Conservation (phyloP, 2,113 vertebrate species). For the Caloenas nicobarica region DNA sequence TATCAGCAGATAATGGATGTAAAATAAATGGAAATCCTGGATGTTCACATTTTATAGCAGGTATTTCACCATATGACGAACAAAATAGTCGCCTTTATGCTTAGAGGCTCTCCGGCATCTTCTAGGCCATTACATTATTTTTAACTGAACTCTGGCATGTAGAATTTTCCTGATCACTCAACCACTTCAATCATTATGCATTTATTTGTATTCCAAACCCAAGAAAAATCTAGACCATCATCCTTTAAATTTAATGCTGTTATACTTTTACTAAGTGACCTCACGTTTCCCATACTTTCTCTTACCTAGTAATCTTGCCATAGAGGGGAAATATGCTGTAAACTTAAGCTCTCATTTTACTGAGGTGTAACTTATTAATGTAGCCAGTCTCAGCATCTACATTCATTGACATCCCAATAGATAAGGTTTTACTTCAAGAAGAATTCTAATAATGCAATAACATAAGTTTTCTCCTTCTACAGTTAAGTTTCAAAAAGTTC, state of each 20-base stretch:
- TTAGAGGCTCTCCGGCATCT: background rate
- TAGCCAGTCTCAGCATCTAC: background rate
- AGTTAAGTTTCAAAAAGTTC: background rate
- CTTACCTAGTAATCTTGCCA: background rate
- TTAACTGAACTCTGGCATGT: background rate
- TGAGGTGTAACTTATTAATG: background rate
- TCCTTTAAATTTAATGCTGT: background rate
- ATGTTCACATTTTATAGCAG: background rate
- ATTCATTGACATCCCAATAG: fast-evolving
- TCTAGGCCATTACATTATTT: background rate
- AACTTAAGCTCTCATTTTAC: background rate
- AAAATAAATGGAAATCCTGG: background rate
- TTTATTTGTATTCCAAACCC: background rate
- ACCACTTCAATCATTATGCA: background rate
- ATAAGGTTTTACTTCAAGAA: background rate
- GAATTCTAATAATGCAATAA: background rate
- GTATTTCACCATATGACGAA: background rate
- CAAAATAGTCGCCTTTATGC: background rate
- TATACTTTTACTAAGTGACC: background rate
- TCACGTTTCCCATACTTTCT: background rate
- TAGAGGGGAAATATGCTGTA: background rate
- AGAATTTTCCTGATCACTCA: background rate
- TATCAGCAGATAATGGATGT: background rate
- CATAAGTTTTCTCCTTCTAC: background rate
- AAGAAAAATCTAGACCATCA: background rate